Percentiles rank a stretch among this genome's conserved stretches.
These are phyloP conservation scores for Protodeltote pygarga DNA, from an alignment of 2,888 invertebrate genomes.

Conservation along the genomic window DNA sequence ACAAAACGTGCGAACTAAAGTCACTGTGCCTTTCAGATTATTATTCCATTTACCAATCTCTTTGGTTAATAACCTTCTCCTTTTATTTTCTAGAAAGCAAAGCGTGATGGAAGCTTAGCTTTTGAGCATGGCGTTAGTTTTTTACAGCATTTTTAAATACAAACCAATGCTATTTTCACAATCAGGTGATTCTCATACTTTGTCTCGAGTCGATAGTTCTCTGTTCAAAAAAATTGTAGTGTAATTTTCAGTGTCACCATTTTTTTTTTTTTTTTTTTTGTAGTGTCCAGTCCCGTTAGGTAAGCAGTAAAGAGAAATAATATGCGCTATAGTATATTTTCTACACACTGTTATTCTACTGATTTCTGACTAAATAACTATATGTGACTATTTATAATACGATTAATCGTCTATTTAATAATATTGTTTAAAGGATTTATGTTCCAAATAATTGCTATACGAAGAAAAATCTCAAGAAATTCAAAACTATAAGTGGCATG, in stretches of 20 bases:
- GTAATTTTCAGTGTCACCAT: constrained; percentile 64
- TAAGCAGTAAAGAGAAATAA: constrained; percentile 83
- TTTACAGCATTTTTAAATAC: constrained; percentile 80
- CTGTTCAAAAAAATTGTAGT: constrained; percentile 85
- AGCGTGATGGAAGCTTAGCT: constrained; percentile 71
- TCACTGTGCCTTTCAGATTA: constrained; percentile 47
- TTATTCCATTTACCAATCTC: constrained; percentile 49
- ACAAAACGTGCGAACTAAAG: constrained; percentile 48
- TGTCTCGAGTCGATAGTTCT: constrained; percentile 98
- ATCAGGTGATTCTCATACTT: constrained; percentile 99
- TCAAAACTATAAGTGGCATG: constrained; percentile 41
- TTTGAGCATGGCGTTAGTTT: constrained; percentile 62
- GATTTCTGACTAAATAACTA: constrained; percentile 31
- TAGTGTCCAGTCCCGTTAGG: constrained; percentile 79
- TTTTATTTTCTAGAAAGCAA: constrained; percentile 64
- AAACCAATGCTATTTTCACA: constrained; percentile 98
- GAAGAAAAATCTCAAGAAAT: constrained; percentile 21
- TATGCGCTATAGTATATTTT: constrained; percentile 76
- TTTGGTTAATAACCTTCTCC: constrained; percentile 56
- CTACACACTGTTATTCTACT: constrained; percentile 50
- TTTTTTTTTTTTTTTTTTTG: constrained; percentile 47
- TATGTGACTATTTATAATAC: constrained; percentile 31
- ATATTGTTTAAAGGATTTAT: constrained; percentile 21
- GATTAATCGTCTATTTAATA: constrained; percentile 38
- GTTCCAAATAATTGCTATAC: constrained; percentile 34